phyloP scores from a whole-genome alignment of 1,140 invertebrate species.

The Apis dorsata region DNA sequence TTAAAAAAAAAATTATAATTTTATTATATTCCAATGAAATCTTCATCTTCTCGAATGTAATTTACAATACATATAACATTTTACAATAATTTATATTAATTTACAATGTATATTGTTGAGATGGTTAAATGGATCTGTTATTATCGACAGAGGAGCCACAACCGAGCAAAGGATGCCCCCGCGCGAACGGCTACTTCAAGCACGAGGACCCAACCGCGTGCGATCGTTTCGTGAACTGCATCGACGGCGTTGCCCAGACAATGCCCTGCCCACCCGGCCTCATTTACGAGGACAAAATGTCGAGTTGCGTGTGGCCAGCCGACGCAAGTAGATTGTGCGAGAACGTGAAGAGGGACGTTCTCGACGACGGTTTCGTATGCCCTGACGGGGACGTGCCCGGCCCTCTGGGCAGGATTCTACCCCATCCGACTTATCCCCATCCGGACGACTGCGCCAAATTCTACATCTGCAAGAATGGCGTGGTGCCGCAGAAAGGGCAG shows the following conservation, averaged over 20 bases:
- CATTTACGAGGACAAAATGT: constrained; percentile 88
- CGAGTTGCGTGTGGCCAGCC: constrained; percentile 87
- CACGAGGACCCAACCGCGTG: constrained; percentile 89
- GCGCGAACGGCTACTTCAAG: constrained; percentile 90
- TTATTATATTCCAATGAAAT: too few relatives aligned
- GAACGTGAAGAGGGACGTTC: constrained; percentile 84
- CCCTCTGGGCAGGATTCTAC: constrained; percentile 85
- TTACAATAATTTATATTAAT: too few relatives aligned
- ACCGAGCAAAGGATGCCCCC: constrained; percentile 86
- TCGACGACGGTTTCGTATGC: constrained; percentile 89
- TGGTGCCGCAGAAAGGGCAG: constrained; percentile 87
- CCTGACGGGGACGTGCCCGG: constrained; percentile 86
- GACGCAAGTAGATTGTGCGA: constrained; percentile 84
- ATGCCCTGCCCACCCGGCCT: constrained; percentile 89
- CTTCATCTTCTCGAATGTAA: too few relatives aligned
- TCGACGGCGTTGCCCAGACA: constrained; percentile 86
- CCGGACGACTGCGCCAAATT: constrained; percentile 92
- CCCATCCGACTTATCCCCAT: constrained; percentile 90
- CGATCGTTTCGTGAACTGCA: constrained; percentile 91
- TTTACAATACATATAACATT: too few relatives aligned
- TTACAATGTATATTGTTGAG: too few relatives aligned
- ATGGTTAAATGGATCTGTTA: too few relatives aligned
- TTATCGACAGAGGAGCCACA: constrained; percentile 84
- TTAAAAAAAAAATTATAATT: too few relatives aligned
- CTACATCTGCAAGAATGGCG: constrained; percentile 90